A percentile compares a stretch with the other conserved stretches of the same genome.
Evolutionary conservation across 2,888 invertebrate genomes (phyloP).

Genomic region (Eristalis tenax): DNA sequence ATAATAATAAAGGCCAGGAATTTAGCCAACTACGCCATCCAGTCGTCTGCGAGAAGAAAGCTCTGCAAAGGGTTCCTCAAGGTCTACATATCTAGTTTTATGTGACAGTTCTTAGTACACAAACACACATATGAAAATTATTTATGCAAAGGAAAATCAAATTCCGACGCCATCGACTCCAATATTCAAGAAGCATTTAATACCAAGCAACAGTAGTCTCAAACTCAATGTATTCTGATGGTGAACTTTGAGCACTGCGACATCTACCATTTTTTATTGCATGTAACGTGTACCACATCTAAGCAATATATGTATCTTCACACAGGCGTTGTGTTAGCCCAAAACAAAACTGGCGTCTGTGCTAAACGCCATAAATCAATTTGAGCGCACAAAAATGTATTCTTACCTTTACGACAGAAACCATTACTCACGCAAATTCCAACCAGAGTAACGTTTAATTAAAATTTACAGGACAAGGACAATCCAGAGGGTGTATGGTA

Average conservation of each 20-base stretch:
- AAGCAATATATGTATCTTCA: background rate
- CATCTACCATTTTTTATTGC: background rate
- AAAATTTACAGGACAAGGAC: constrained; percentile 20
- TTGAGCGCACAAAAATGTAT: constrained; percentile 14
- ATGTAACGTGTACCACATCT: background rate
- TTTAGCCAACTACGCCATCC: no score
- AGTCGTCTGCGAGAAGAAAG: no score
- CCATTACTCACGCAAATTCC: background rate
- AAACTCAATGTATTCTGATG: background rate
- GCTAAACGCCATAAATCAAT: constrained; percentile 35
- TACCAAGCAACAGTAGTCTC: background rate
- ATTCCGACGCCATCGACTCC: no score
- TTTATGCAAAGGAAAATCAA: no score
- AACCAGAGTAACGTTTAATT: constrained; percentile 14
- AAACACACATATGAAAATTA: no score
- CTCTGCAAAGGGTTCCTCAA: no score
- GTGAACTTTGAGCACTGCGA: constrained; percentile 30
- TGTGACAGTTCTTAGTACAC: no score
- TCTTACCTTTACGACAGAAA: constrained; percentile 9
- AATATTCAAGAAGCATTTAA: no score
- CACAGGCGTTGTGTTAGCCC: background rate
- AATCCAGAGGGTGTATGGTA: background rate
- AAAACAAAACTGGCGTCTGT: background rate
- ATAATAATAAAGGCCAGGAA: no score
- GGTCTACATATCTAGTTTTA: no score